Conservation (phyloP, 2,888 invertebrate genomes). For the Chaetoderma sp. region DNA sequence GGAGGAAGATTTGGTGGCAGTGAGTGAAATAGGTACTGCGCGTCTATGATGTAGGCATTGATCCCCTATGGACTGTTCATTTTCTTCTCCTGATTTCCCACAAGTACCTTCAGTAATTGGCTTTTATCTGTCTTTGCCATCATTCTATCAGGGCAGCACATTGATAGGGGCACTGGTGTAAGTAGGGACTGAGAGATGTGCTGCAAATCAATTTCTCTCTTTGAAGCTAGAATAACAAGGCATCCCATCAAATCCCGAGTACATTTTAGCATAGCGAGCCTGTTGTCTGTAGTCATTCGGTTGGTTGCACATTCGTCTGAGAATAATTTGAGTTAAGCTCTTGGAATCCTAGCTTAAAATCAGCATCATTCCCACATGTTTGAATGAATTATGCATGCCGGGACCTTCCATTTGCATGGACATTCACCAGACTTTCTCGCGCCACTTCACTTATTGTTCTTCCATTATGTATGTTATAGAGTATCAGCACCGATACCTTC, state of each 20-base stretch:
- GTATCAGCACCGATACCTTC: background rate
- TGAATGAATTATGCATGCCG: constrained; percentile 3
- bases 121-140: constrained; percentile 13
- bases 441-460: background rate
- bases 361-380: constrained; percentile 9
- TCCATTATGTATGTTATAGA: constrained; percentile 11
- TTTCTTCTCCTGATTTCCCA: background rate
- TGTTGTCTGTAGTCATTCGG: background rate
- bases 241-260: constrained; percentile 19
- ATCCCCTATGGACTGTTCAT: too few relatives aligned
- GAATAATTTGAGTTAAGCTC: constrained; percentile 11
- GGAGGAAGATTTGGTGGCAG: too few relatives aligned
- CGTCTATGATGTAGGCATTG: too few relatives aligned
- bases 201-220: constrained; percentile 8
- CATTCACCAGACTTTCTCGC: constrained; percentile 7
- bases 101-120: constrained; percentile 7
- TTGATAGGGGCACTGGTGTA: too few relatives aligned
- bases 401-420: constrained; percentile 6
- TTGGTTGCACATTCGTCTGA: constrained; percentile 4
- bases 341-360: constrained; percentile 16
- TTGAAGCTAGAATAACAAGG: constrained; percentile 4
- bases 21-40: too few relatives aligned
- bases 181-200: constrained; percentile 7
- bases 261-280: background rate
- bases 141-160: too few relatives aligned